These are phyloP conservation scores for Telmatherina bonti DNA, from an alignment of 2,797 vertebrate species.

Conservation along the genomic window DNA sequence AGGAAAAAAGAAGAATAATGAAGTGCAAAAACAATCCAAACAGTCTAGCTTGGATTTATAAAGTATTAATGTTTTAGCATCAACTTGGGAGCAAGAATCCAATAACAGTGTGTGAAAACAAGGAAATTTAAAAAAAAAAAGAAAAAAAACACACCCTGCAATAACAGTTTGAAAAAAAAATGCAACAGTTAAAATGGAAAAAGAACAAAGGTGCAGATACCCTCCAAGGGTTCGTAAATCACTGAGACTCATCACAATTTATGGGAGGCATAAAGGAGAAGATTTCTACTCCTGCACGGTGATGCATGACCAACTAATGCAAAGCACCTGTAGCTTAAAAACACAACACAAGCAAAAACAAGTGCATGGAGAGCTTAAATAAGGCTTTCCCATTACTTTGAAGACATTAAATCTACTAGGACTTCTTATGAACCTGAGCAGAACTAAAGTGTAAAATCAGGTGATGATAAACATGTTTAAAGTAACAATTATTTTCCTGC, in stretches of 20 bases:
- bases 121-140: conserved; percentile 14
- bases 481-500: not conserved
- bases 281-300: conserved; percentile 26
- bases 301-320: conserved; percentile 43
- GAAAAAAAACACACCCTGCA: conserved; percentile 5
- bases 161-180: conserved; percentile 29
- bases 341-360: conserved; percentile 15
- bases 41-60: conserved; percentile 5
- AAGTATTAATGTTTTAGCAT: conserved; percentile 36
- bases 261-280: conserved; percentile 36
- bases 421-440: not conserved
- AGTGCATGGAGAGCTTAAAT: not conserved
- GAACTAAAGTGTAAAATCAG: not conserved
- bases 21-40: conserved; percentile 9
- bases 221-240: conserved; percentile 51
- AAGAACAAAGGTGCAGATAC: conserved; percentile 45
- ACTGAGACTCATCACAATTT: conserved; percentile 47
- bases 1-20: not conserved
- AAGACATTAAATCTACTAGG: not conserved
- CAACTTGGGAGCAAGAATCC: conserved; percentile 35
- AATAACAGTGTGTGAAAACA: conserved; percentile 33
- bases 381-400: not conserved
- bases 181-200: conserved; percentile 39
- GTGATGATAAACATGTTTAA: not conserved
- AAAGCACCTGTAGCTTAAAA: conserved; percentile 58